Conservation (phyloP, 2,113 vertebrate species). For the Peromyscus maniculatus region DNA sequence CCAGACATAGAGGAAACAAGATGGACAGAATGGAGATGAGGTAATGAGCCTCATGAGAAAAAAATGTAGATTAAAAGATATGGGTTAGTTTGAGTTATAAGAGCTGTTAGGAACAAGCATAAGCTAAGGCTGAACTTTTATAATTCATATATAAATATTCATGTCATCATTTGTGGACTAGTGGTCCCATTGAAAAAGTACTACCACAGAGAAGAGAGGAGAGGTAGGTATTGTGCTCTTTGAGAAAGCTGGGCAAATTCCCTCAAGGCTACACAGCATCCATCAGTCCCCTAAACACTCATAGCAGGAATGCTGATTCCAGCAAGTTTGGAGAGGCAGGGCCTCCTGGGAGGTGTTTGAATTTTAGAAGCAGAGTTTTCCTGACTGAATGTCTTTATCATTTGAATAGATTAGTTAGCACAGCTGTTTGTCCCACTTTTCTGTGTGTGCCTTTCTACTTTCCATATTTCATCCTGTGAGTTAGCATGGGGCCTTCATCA, state of each 20-base stretch:
- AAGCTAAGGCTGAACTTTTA: too few species aligned
- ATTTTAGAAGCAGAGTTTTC: neutral
- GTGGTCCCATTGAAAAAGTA: too few species aligned
- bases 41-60: too few species aligned
- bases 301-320: neutral
- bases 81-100: too few species aligned
- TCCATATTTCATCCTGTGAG: neutral
- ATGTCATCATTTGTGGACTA: too few species aligned
- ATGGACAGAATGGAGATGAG: too few species aligned
- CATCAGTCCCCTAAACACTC: neutral
- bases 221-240: neutral
- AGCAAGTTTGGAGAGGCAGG: neutral
- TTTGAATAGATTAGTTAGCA: neutral
- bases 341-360: neutral
- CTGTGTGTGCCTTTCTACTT: neutral
- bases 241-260: neutral
- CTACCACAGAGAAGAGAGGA: neutral
- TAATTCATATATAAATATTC: too few species aligned
- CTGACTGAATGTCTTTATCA: neutral
- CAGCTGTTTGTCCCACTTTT: neutral
- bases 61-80: too few species aligned
- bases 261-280: neutral
- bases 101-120: too few species aligned
- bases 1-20: too few species aligned
- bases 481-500: too few species aligned